phyloP scores from a whole-genome alignment of 2,113 vertebrate species.

The Prolemur simus region DNA sequence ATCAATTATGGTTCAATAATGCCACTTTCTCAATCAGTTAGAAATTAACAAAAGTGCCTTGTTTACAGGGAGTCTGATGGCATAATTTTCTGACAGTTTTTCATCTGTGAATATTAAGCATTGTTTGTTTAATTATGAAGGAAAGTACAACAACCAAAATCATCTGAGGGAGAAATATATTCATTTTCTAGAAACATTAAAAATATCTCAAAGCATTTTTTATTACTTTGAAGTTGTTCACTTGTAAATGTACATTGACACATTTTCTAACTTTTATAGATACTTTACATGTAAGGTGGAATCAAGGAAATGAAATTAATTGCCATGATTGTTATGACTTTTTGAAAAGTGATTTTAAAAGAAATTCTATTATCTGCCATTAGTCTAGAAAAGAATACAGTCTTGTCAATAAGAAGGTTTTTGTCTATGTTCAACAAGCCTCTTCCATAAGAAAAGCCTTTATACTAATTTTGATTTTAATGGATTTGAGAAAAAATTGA shows the following conservation, averaged over 20 bases:
- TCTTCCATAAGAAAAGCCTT: neutral
- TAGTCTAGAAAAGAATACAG: neutral
- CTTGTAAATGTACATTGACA: neutral
- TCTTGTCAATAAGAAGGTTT: neutral
- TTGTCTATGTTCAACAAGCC: neutral
- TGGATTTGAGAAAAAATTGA: neutral
- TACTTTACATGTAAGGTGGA: neutral
- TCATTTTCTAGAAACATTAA: conserved; percentile 62
- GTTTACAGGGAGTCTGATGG: conserved; percentile 66
- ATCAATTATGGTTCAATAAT: conserved; percentile 71
- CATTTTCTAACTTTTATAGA: conserved; percentile 52
- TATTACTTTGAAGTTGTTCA: conserved; percentile 45
- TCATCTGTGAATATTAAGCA: conserved; percentile 57
- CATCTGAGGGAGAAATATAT: conserved; percentile 37
- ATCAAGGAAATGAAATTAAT: neutral
- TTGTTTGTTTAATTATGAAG: conserved; percentile 58
- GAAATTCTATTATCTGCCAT: neutral
- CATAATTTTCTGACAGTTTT: conserved; percentile 67
- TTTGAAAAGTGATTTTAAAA: neutral
- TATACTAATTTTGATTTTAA: neutral
- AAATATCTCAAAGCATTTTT: conserved; percentile 58
- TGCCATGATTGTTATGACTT: neutral
- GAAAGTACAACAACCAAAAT: conserved; percentile 58
- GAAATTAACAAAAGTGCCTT: conserved; percentile 60
- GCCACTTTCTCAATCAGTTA: conserved; percentile 54